Base-by-base conservation (phyloP, 2,888 invertebrate genomes). In the Acrocyrtus sp. region DNA sequence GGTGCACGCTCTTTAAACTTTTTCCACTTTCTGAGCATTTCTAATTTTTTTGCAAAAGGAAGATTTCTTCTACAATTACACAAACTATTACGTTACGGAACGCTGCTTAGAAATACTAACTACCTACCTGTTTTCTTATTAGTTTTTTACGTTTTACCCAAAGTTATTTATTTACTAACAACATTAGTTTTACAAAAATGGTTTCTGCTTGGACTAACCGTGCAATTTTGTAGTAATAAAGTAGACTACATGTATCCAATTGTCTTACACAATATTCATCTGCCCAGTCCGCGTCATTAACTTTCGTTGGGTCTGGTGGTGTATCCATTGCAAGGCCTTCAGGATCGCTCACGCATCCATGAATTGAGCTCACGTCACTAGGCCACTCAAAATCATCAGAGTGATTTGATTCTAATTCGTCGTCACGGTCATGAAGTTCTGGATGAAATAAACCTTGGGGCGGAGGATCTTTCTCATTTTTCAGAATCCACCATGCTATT, bases 401-500 rank as follows among this genome's bases (percentile, higher is more conserved):
- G 34, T 60, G 66, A 19, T 29, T 8, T 1, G 58, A 57, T 22
- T 70, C 66, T 0, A 21, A 5, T 5, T 62, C 66, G 19, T 75
- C 70, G 45, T 75, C 39, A n/a, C n/a, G n/a, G 62, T 75, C 75
- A 45, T 70, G 70, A 22, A 41, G 34, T 22, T 75, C 75, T 1
- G 75, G 75, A 50, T 75, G 75, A 34, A 24, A 57, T 6, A 62
- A 8, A 0, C 65, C 75, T 24, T 48, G 43, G 8, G 39, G 26
- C 12, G 70, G 43, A 26, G 75, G 75, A 24, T 70, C 62, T 29
- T 70, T 66, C 22, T 75, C 70, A 15, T 62, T 58, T 47, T 75
- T 75, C 6, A 75, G 39, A 50, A 75, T 26, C 75, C 75, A 75
- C 75, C 75, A 75, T 10, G 70, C 48, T 12, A 75, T 70, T 53